Evolutionary conservation across 2,888 invertebrate species (phyloP), one percentile per base, ranked within the genome.

Genomic region (Junonia oenone): DNA sequence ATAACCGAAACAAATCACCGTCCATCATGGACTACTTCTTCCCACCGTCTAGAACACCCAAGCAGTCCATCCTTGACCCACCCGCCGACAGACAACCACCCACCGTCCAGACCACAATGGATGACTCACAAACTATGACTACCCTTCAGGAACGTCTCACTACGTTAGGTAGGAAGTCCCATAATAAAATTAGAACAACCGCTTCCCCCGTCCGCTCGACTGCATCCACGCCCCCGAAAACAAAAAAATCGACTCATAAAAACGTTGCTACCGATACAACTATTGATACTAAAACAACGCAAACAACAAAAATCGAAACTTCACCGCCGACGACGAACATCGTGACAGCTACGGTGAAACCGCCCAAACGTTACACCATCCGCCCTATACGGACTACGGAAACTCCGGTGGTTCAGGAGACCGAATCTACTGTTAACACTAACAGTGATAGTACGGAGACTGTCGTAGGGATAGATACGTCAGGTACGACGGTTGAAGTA

Each of bases 361-460:
- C 92, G 45, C 86, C 91, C 55, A 89, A 91, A 67, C 87, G 89
- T 66, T 92, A 92, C 64, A 90, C 91, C 47, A 92, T 92, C 59
- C 85, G 90, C 66, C 85, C 83, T 58, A 77, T 87, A 68, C 77
- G 87, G 53, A 87, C 83, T 27, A 85, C 88, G 58, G 82, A 80
- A 62, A 79, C 81, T 59, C 81, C 81, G 29, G 81, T 82, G 27
- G 74, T 76, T 50, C 79, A 78, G 71, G 91, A 83, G 70, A 91
- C 83, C 66, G 90, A 83, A 73, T 89, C 78, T 64, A 91, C 83
- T 70, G 78, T 76, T 72, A 91, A 75, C 76, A 78, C 68, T 69
- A 86, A 71, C 68, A 88, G 69, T 78, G 91, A 83, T 70, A 92
- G 81, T 72, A 91, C 88, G 73, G 91, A 83, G 75, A 89, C 83